Percentiles rank a stretch among this genome's conserved stretches.
These are phyloP conservation scores for Coptodon bakossiorum DNA, from an alignment of 2,113 vertebrate genomes.

Conservation along the genomic window DNA sequence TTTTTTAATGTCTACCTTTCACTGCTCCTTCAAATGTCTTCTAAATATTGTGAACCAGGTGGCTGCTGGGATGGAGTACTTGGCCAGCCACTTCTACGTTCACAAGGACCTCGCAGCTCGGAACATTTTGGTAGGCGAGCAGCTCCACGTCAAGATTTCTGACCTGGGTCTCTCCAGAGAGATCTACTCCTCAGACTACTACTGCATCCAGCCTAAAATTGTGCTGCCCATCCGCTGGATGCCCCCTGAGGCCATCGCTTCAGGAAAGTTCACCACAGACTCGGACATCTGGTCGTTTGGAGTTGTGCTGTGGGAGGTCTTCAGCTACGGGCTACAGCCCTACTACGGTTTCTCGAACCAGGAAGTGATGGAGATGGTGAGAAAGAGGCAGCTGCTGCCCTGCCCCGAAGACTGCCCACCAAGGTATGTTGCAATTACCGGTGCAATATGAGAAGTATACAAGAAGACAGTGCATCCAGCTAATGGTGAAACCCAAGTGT, in stretches of 20 bases:
- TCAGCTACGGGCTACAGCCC: conserved; percentile 95
- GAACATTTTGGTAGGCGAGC: conserved; percentile 93
- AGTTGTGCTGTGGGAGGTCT: conserved; percentile 96
- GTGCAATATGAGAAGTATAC: background rate
- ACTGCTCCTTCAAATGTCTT: background rate
- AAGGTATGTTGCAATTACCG: conserved; percentile 18
- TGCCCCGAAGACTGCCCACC: conserved; percentile 97
- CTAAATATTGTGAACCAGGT: conserved; percentile 56
- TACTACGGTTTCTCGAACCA: conserved; percentile 97
- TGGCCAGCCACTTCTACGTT: conserved; percentile 87
- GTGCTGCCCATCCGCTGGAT: conserved; percentile 97
- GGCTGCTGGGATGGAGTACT: conserved; percentile 94
- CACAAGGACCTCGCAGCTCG: conserved; percentile 96
- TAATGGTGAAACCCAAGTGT: background rate
- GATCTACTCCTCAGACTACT: conserved; percentile 94
- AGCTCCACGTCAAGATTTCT: conserved; percentile 94
- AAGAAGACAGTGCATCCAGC: background rate
- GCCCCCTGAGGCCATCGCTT: conserved; percentile 91
- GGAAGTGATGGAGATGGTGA: conserved; percentile 97
- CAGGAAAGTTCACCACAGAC: conserved; percentile 93
- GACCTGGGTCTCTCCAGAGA: conserved; percentile 94
- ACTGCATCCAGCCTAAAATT: conserved; percentile 85
- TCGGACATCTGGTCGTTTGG: conserved; percentile 97
- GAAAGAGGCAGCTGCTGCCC: conserved; percentile 89
- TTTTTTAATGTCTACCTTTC: background rate